These are phyloP conservation scores for Cynocephalus volans DNA, from an alignment of 2,113 vertebrate species.

Conservation along the genomic window DNA sequence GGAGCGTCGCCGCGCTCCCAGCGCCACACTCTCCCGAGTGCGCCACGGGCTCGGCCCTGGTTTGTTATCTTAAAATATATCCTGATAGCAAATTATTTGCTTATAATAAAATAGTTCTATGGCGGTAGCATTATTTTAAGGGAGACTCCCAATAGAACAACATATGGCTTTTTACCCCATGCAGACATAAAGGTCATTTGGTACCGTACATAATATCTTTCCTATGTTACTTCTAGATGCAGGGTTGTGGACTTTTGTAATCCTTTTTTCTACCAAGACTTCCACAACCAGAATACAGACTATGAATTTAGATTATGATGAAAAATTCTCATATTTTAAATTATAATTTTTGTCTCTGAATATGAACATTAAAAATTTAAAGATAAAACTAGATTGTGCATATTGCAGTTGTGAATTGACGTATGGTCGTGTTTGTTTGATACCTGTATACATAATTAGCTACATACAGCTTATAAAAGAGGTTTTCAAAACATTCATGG, in stretches of 20 bases:
- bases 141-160: no score
- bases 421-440: neutral
- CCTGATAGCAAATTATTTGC: neutral
- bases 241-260: no score
- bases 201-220: accelerated
- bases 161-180: no score
- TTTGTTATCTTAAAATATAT: neutral
- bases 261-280: neutral
- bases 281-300: neutral
- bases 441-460: no score
- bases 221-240: neutral
- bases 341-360: neutral
- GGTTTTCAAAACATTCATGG: no score
- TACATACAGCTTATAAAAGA: neutral
- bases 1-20: no score
- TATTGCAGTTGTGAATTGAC: neutral
- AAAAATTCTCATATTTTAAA: neutral
- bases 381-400: neutral
- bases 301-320: neutral
- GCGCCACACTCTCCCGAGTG: no score
- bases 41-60: no score
- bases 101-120: neutral
- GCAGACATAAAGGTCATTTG: no score
- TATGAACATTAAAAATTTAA: neutral
- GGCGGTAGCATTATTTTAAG: neutral